phyloP scores from a whole-genome alignment of 2,113 vertebrate species.

The Rhynchomys soricoides region DNA sequence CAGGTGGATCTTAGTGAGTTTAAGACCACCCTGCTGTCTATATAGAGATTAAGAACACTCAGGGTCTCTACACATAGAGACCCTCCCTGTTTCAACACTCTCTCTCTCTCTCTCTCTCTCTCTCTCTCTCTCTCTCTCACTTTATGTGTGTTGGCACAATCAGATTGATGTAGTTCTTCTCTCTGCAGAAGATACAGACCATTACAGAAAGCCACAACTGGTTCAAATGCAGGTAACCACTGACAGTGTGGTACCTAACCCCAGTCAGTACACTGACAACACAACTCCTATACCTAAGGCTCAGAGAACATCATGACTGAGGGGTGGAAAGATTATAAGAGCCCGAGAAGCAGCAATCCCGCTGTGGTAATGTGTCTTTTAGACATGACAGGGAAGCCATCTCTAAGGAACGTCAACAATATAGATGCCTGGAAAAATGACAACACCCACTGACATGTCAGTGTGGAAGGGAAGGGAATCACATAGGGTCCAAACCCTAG shows the following conservation, averaged over 20 bases:
- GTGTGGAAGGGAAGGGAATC: background rate
- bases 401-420: background rate
- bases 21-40: background rate
- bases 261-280: background rate
- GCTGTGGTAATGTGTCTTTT: background rate
- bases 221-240: background rate
- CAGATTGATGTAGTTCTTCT: background rate
- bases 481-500: background rate
- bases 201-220: background rate
- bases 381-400: background rate
- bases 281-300: background rate
- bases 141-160: background rate
- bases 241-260: background rate
- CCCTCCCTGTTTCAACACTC: background rate
- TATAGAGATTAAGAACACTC: background rate
- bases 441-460: background rate
- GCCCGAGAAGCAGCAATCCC: background rate
- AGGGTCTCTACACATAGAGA: too few species aligned
- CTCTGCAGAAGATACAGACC: background rate
- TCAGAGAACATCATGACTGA: background rate
- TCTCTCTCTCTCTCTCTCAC: too few species aligned
- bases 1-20: background rate
- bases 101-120: too few species aligned
- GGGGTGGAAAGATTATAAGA: background rate
- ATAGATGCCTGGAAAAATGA: background rate